Evolutionary conservation across 2,113 vertebrate species (phyloP).

Genomic region (Rhizomys pruinosus): DNA sequence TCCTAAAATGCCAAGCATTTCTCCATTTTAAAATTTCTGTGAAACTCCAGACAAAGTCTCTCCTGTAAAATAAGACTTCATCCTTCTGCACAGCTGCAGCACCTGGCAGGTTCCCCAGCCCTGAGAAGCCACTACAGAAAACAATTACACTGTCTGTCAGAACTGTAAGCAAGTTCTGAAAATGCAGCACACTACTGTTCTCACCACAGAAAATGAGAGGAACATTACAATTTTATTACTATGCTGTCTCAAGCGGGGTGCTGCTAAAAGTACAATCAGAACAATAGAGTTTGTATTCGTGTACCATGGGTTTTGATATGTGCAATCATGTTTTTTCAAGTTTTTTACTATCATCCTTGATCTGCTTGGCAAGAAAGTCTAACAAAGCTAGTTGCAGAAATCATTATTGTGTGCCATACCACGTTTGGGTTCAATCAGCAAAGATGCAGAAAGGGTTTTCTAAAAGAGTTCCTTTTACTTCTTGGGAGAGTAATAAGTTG

Average conservation of each 20-base stretch:
- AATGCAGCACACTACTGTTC: background rate
- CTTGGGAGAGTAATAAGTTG: slow-evolving; percentile 63
- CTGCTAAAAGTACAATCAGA: background rate
- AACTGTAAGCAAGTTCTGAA: slow-evolving; percentile 46
- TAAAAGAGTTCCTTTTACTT: slow-evolving; percentile 49
- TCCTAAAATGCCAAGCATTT: slow-evolving; percentile 47
- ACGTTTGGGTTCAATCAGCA: slow-evolving; percentile 6
- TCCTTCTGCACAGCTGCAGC: background rate
- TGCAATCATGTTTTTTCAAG: background rate
- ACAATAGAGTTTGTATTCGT: background rate
- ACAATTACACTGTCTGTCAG: background rate
- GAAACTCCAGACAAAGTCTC: slow-evolving; percentile 43
- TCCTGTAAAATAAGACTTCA: slow-evolving; percentile 62
- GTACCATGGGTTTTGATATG: background rate
- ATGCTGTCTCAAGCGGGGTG: background rate
- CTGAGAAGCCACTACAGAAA: slow-evolving; percentile 42
- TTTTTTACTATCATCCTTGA: slow-evolving; percentile 41
- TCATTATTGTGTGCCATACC: slow-evolving; percentile 15
- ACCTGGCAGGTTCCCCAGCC: slow-evolving; percentile 47
- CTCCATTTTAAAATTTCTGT: slow-evolving; percentile 66
- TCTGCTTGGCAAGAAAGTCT: background rate
- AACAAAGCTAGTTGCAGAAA: slow-evolving; percentile 52
- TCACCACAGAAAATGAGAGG: slow-evolving; percentile 3
- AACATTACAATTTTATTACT: slow-evolving; percentile 28
- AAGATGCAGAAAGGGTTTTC: background rate